These are phyloP conservation scores for Amblyraja radiata DNA, from an alignment of 2,797 vertebrate species.

Conservation along the genomic window DNA sequence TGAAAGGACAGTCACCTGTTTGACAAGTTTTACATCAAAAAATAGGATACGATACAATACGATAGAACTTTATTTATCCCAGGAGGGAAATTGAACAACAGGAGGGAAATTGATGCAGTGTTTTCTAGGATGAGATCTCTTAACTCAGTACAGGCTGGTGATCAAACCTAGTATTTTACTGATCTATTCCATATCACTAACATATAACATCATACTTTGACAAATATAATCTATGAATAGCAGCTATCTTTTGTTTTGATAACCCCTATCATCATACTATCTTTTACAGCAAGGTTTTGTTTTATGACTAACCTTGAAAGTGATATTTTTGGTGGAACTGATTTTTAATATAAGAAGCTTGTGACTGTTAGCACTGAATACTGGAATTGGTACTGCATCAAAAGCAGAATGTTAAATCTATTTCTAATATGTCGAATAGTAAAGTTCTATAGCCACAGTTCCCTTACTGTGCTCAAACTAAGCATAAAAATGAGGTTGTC, in stretches of 20 bases:
- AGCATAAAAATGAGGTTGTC: neutral
- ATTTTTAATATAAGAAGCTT: neutral
- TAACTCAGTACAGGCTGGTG: neutral
- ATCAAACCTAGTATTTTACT: neutral
- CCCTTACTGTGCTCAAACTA: too few species aligned
- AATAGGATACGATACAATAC: too few species aligned
- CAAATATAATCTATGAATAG: neutral
- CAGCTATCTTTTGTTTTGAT: neutral
- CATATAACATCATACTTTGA: neutral
- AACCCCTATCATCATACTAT: neutral
- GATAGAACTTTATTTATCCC: too few species aligned
- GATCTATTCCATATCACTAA: neutral
- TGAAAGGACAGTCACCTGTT: neutral
- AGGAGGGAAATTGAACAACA: too few species aligned
- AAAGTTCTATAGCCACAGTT: neutral
- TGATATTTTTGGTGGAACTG: neutral
- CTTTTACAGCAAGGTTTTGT: neutral
- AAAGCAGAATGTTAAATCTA: neutral
- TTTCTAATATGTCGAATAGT: neutral
- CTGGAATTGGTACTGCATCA: neutral
- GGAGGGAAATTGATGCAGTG: neutral
- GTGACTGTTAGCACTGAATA: neutral
- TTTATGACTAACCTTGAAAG: slow-evolving; percentile 7
- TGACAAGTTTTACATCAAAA: neutral
- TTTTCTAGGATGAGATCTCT: neutral